Evolutionary conservation across 2,888 invertebrate genomes (phyloP), one percentile per base, ranked within the genome.

Genomic region (Diogma glabrata): DNA sequence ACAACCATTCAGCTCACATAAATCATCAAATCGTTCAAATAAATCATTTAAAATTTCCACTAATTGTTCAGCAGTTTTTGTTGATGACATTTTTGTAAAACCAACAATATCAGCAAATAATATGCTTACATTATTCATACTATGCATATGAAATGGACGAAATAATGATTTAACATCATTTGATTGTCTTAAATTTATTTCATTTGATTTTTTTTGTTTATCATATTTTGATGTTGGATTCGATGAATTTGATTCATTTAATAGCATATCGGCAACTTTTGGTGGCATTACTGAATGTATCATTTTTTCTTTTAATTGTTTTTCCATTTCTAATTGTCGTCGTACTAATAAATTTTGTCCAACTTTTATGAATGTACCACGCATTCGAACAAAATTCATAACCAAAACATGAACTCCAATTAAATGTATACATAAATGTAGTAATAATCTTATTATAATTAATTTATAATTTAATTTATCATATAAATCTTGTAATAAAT

Each of bases 231-330:
- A 47, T 36, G 64, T 63, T 0, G 62, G 56, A 1, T 60, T 54
- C 12, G 7, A 16, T 10, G 62, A 33, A 72, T 76, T 59, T 61
- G 84, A 79, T 63, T 88, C 87, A 56, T 82, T 81, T 74, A 90
- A 77, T 50, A 90, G 67, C 84, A 87, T 88, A 58, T 82, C 79
- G 3, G 93, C 92, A 2, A 94, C 87, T 64, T 85, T 87, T 1
- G 91, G 92, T 8, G 96, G 96, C 96, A 96, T 96, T 53, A 97
- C 88, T 20, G 94, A 95, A 66, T 88, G 88, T 60, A 93, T 94
- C 94, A 96, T 95, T 67, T 93, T 91, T 67, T 95, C 93, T 67
- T 95, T 95, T 43, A 95, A 74, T 64, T 89, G 87, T 61, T 92
- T 93, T 66, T 96, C 96, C 75, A 89, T 81, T 70, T 93, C 91